A percentile compares a stretch with the other conserved stretches of the same genome.
Evolutionary conservation across 2,113 vertebrate species (phyloP).

Genomic region (Cryptoleucopteryx plumbea): DNA sequence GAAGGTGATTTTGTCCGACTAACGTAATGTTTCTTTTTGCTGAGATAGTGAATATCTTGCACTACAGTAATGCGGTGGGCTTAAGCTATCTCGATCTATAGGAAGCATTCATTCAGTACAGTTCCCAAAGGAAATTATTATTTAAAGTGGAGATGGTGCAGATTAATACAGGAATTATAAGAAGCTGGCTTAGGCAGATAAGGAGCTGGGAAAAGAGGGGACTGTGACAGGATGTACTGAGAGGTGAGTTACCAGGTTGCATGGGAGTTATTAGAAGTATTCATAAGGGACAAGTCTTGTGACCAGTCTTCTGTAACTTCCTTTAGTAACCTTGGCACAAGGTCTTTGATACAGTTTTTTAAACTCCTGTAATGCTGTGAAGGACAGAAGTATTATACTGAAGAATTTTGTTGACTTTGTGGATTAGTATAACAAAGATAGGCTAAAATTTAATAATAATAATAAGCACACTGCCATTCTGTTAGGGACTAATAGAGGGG

Average conservation of each 20-base stretch:
- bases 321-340: neutral
- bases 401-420: neutral
- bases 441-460: neutral
- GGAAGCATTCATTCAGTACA: neutral
- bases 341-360: neutral
- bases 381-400: neutral
- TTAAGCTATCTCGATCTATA: neutral
- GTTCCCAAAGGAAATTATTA: conserved; percentile 30
- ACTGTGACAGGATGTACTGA: neutral
- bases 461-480: neutral
- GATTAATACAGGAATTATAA: conserved; percentile 29
- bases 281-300: neutral
- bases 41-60: neutral
- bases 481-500: too few relatives aligned
- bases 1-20: neutral
- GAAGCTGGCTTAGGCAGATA: conserved; percentile 16
- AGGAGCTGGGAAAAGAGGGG: neutral
- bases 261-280: neutral
- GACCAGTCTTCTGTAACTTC: neutral
- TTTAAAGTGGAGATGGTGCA: conserved; percentile 3
- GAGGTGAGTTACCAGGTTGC: neutral
- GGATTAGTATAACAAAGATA: neutral
- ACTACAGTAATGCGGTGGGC: neutral
- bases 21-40: neutral
- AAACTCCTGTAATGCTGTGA: neutral